Evolutionary conservation across 2,888 invertebrate genomes (phyloP).

Genomic region (Diogma glabrata): DNA sequence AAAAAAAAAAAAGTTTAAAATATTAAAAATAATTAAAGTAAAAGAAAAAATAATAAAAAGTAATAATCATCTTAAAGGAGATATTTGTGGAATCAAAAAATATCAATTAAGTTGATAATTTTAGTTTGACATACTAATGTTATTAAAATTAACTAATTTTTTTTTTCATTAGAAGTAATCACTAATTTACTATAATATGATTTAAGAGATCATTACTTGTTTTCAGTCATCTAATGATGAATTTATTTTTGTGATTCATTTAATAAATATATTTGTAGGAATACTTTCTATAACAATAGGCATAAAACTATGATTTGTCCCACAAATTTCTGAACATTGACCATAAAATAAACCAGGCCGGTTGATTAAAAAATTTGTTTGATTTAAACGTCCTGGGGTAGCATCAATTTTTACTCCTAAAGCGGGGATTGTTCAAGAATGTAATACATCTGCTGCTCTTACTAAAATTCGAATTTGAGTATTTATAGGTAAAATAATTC

Average conservation of each 20-base stretch:
- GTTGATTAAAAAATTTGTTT: conserved; percentile 48
- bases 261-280: background rate
- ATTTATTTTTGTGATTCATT: background rate
- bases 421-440: conserved; percentile 1
- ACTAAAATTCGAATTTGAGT: conserved; percentile 4
- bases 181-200: background rate
- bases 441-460: background rate
- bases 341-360: conserved; percentile 40
- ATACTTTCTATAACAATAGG: background rate
- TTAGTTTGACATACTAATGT: too few relatives aligned
- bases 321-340: background rate
- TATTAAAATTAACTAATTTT: too few relatives aligned
- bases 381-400: conserved; percentile 51
- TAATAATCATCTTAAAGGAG: too few relatives aligned
- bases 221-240: conserved; percentile 1
- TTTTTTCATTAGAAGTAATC: too few relatives aligned
- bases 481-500: conserved; percentile 1
- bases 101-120: too few relatives aligned
- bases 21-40: too few relatives aligned
- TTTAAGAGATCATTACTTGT: background rate
- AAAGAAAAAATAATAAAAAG: too few relatives aligned
- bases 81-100: too few relatives aligned
- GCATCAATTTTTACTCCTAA: conserved; percentile 20
- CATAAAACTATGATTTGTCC: background rate
- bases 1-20: too few relatives aligned